A percentile compares a stretch with the other conserved stretches of the same genome.
phyloP scores from a whole-genome alignment of 2,888 invertebrate species.

The Hemithea aestivaria region DNA sequence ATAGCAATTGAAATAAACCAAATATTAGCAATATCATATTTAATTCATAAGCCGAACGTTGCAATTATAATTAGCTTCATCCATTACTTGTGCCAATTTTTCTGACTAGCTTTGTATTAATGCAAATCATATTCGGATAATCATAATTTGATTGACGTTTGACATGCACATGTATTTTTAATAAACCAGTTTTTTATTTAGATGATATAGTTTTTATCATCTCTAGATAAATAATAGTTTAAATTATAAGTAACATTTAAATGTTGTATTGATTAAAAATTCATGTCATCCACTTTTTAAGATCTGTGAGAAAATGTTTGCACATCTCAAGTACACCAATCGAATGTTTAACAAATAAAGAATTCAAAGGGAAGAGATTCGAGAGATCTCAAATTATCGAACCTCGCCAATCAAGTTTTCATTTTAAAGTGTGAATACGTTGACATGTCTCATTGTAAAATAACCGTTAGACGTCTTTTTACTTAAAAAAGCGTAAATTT shows the following conservation, averaged over 20 bases:
- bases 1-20: constrained; percentile 49
- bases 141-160: constrained; percentile 63
- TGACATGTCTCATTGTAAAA: constrained; percentile 62
- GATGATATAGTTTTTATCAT: constrained; percentile 21
- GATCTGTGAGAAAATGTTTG: constrained; percentile 60
- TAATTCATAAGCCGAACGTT: constrained; percentile 45
- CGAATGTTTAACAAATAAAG: constrained; percentile 43
- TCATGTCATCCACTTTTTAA: constrained; percentile 33
- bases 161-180: constrained; percentile 38
- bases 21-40: constrained; percentile 46
- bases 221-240: constrained; percentile 35
- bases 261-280: constrained; percentile 11
- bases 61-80: constrained; percentile 59
- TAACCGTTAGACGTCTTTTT: constrained; percentile 63
- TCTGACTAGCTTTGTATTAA: constrained; percentile 38
- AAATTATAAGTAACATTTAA: too few relatives aligned
- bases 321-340: constrained; percentile 41
- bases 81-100: constrained; percentile 54
- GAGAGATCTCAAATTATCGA: constrained; percentile 58
- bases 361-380: constrained; percentile 52
- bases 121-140: constrained; percentile 38
- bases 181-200: constrained; percentile 56
- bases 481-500: constrained; percentile 66
- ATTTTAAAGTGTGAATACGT: constrained; percentile 65
- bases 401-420: constrained; percentile 75